Evolutionary conservation across 2,113 vertebrate genomes (phyloP), one percentile per base, ranked within the genome.

Genomic region (Phyllostomus discolor): DNA sequence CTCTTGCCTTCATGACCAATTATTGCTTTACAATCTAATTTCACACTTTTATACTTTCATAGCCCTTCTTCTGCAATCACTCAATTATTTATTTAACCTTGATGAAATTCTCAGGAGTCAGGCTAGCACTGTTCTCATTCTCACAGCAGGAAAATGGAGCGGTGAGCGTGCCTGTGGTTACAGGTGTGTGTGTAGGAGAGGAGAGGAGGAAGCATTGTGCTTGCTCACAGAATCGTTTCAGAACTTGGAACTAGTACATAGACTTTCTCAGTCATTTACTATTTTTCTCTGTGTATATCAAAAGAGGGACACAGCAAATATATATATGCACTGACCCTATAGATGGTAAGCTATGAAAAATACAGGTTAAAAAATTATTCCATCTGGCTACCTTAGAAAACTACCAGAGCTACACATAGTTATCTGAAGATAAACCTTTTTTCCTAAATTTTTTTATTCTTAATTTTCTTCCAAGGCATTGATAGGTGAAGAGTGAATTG

Each of bases 71-170:
- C 43, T 38, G 10, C 28, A 75, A 52, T 90, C 48, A 91, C 64
- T 70, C 70, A 87, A 78, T 91, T 94, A 95, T 82, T 87, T 93
- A 93, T 62, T 91, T 97, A 91, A 91, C 90, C 69, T 57, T 69
- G 67, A 52, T 81, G 54, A 4, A 91, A 64, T 43, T 8, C 38
- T 70, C 57, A 35, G n/a, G 50, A 86, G 57, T 87, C 22, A 80
- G 54, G 83, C 7, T 33, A 76, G 43, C 17, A 24, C 31, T 78
- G 19, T 66, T 10, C 54, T 91, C 20, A n/a, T 43, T 52, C 78
- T 59, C 7, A 28, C 88, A 86, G 38, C 19, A 88, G 38, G 33
- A 75, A 88, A 94, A 70, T 64, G 16, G 31, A 83, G 10, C 0
- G 0, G 16, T 10, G 14, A 48, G 14, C 50, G 10, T 92, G 11